These are phyloP conservation scores for Cheiracanthium punctorium DNA, from an alignment of 2,888 invertebrate genomes.

Conservation along the genomic window DNA sequence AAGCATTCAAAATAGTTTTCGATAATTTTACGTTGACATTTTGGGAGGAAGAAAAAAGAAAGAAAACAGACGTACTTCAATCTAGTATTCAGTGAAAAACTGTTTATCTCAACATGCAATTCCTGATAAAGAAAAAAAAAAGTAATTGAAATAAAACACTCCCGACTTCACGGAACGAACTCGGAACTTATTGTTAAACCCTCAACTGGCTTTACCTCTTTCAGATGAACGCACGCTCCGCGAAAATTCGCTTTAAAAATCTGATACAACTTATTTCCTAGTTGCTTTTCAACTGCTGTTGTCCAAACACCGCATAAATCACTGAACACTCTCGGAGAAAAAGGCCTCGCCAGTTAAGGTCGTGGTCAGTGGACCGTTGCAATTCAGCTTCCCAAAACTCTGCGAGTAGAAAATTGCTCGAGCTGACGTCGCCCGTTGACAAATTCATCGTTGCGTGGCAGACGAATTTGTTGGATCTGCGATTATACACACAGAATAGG, in stretches of 20 bases:
- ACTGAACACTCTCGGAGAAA: not conserved
- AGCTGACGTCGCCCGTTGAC: not conserved
- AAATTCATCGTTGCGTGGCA: conserved; percentile 4
- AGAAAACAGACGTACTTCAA: no score
- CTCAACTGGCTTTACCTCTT: no score
- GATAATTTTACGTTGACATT: no score
- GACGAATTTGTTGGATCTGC: not conserved
- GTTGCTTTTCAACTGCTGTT: not conserved
- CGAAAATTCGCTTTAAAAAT: not conserved
- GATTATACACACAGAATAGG: not conserved
- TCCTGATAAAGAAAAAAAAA: no score
- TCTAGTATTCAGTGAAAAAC: no score
- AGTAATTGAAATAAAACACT: no score
- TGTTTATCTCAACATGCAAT: no score
- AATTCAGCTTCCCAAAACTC: not conserved
- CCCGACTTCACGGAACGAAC: no score
- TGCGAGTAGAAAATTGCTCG: not conserved
- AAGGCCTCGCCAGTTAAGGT: not conserved
- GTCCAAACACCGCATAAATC: not conserved
- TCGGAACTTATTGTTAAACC: no score
- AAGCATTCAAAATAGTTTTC: no score
- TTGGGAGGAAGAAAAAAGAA: no score
- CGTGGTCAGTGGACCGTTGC: not conserved
- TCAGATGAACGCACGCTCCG: not conserved
- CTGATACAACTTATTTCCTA: not conserved